Evolutionary conservation across 2,113 vertebrate species (phyloP).

Genomic region (Oenanthe oenanthe): DNA sequence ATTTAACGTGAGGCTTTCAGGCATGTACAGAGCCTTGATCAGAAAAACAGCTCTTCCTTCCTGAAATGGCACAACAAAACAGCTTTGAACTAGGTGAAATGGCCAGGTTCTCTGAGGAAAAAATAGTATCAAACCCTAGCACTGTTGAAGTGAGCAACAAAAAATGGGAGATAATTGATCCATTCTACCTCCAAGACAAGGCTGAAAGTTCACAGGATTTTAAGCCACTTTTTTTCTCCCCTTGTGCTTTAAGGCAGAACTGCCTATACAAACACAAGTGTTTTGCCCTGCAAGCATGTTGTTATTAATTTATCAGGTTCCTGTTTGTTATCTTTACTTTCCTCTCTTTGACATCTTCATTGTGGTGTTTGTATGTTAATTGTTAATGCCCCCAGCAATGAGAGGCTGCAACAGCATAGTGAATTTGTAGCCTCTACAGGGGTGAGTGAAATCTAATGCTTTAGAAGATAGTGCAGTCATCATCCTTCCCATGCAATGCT

Average conservation of each 20-base stretch:
- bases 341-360: background rate
- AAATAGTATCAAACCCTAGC: background rate
- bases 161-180: background rate
- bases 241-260: background rate
- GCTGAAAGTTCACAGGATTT: background rate
- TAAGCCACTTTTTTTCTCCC: background rate
- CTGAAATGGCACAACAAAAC: background rate
- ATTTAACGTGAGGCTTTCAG: background rate
- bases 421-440: background rate
- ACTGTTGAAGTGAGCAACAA: background rate
- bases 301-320: background rate
- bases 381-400: background rate
- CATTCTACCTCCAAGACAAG: background rate
- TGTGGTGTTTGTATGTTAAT: background rate
- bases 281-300: background rate
- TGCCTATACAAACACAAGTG: background rate
- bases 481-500: background rate
- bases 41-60: conserved; percentile 24
- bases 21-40: background rate
- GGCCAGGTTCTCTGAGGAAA: background rate
- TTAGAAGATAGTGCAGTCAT: background rate
- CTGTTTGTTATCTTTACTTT: background rate
- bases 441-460: background rate
- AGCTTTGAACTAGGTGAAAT: conserved; percentile 29
- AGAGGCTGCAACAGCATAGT: background rate